Conservation (phyloP, 2,113 vertebrate species). For the Oophaga pumilio region DNA sequence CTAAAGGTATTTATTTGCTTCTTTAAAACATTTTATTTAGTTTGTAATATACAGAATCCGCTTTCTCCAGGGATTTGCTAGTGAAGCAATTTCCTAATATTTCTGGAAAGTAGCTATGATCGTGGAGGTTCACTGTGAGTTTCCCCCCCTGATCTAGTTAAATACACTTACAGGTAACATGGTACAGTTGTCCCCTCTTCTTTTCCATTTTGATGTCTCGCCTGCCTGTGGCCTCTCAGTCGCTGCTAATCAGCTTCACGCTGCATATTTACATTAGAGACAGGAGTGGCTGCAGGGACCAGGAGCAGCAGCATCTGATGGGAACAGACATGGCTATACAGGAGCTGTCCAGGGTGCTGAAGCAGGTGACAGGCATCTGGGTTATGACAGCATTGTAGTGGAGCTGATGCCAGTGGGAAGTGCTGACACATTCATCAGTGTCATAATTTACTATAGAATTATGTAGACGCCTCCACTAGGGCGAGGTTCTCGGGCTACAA, state of each 20-base stretch:
- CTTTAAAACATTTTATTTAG: no score
- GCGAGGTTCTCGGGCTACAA: background rate
- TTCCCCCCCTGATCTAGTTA: no score
- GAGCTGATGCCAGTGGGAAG: background rate
- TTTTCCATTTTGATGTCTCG: background rate
- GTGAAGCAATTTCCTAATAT: background rate
- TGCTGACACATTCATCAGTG: background rate
- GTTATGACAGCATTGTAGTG: background rate
- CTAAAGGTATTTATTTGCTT: no score
- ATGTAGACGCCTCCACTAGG: background rate
- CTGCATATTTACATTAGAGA: background rate
- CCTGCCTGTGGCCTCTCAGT: background rate
- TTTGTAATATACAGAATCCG: no score
- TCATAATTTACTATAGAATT: background rate
- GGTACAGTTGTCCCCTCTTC: background rate
- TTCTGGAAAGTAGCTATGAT: background rate
- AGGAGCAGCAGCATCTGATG: background rate
- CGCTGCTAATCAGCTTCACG: background rate
- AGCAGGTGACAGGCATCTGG: background rate
- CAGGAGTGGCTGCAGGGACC: background rate
- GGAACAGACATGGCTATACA: background rate
- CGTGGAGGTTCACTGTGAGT: no score
- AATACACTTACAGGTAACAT: background rate
- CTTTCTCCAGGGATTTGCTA: no score
- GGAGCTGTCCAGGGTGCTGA: conserved; percentile 49